phyloP scores from a whole-genome alignment of 2,888 invertebrate genomes.

The Drosophila leonis region DNA sequence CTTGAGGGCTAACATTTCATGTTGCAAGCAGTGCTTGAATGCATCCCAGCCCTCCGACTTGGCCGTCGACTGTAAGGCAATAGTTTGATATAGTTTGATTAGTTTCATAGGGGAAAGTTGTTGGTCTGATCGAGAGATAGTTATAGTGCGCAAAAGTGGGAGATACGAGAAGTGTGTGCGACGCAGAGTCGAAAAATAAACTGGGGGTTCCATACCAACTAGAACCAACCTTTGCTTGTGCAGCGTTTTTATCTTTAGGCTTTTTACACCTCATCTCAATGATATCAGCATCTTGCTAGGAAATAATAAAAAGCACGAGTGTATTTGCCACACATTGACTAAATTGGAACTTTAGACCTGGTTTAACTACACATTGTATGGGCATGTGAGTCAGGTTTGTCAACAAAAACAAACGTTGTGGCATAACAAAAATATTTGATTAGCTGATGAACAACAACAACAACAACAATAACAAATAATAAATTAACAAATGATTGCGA shows the following conservation, averaged over 20 bases:
- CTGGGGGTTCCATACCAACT: slow-evolving; percentile 11
- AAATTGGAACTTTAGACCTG: slow-evolving; percentile 20
- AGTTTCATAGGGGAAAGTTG: slow-evolving; percentile 9
- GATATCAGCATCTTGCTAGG: slow-evolving; percentile 40
- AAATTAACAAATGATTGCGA: slow-evolving; percentile 39
- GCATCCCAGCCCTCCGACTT: slow-evolving; percentile 97
- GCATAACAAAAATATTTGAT: slow-evolving; percentile 46
- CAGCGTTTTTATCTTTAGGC: not conserved
- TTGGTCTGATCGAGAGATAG: slow-evolving; percentile 1
- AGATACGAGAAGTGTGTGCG: slow-evolving; percentile 32
- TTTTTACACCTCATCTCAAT: slow-evolving; percentile 16
- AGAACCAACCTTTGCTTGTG: slow-evolving; percentile 35
- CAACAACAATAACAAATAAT: slow-evolving; percentile 17
- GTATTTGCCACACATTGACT: slow-evolving; percentile 22
- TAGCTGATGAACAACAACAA: slow-evolving; percentile 33
- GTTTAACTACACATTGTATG: not conserved
- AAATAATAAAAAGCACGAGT: slow-evolving; percentile 25
- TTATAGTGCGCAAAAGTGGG: slow-evolving; percentile 28
- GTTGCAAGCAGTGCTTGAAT: slow-evolving; percentile 95
- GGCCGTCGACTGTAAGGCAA: slow-evolving; percentile 90
- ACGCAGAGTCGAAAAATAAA: slow-evolving; percentile 29
- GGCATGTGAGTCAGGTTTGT: slow-evolving; percentile 33
- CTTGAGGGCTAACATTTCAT: slow-evolving; percentile 89
- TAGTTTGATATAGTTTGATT: slow-evolving; percentile 25
- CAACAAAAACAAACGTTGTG: slow-evolving; percentile 10